phyloP scores from a whole-genome alignment of 1,140 invertebrate species.

The Rhagoletis pomonella region DNA sequence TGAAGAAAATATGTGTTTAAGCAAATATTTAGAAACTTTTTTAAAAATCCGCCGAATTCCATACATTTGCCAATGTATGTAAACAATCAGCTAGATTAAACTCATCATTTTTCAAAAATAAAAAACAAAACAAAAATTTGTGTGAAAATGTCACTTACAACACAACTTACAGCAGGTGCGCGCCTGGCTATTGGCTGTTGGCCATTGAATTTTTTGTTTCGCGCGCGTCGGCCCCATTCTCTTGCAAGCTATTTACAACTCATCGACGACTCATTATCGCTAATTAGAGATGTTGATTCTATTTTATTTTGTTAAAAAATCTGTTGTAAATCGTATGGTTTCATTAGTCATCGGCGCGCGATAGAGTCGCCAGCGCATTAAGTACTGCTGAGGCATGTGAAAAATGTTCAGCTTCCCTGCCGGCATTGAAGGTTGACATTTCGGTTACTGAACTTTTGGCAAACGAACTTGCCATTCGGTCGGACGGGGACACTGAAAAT shows the following conservation, averaged over 20 bases:
- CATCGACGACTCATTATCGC: slow-evolving; percentile 7
- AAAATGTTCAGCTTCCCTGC: not conserved
- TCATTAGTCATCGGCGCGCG: not conserved
- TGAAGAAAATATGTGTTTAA: too few species aligned
- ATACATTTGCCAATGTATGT: too few species aligned
- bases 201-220: not conserved
- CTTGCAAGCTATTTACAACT: slow-evolving; percentile 30
- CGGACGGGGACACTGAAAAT: not conserved
- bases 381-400: not conserved
- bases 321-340: slow-evolving; percentile 24
- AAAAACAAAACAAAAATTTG: too few species aligned
- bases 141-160: not conserved
- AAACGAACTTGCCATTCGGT: not conserved
- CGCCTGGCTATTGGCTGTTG: slow-evolving; percentile 5
- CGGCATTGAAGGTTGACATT: slow-evolving; percentile 20
- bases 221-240: slow-evolving; percentile 17
- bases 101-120: not conserved
- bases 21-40: too few species aligned
- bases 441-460: slow-evolving; percentile 19
- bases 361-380: not conserved
- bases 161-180: slow-evolving; percentile 13
- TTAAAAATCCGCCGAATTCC: too few species aligned
- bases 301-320: slow-evolving; percentile 9
- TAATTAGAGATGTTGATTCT: slow-evolving; percentile 12
- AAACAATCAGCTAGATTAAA: not conserved